phyloP scores from a whole-genome alignment of 2,797 vertebrate genomes.

The Danio tinwini region DNA sequence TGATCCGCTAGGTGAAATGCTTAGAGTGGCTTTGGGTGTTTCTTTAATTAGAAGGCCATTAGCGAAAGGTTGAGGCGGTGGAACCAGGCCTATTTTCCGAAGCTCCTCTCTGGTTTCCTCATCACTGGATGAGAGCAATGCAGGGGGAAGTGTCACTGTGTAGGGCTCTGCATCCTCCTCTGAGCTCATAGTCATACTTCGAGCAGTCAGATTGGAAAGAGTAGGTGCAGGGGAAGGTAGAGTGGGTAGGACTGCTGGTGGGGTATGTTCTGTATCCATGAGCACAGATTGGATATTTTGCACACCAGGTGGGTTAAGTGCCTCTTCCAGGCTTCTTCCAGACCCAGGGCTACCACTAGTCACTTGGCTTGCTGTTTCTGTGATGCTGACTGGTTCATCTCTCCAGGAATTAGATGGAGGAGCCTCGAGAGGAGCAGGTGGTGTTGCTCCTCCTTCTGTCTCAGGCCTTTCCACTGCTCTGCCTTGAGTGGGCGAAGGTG shows the following conservation, averaged over 20 bases:
- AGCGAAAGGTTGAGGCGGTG: constrained; percentile 90
- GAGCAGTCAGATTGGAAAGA: constrained; percentile 70
- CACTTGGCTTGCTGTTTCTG: constrained; percentile 86
- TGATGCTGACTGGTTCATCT: constrained; percentile 79
- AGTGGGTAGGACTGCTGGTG: constrained; percentile 67
- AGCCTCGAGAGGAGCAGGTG: constrained; percentile 81
- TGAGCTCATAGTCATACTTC: constrained; percentile 90
- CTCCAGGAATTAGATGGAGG: constrained; percentile 81
- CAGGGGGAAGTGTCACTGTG: constrained; percentile 91
- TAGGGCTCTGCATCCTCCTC: constrained; percentile 95
- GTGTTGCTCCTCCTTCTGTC: constrained; percentile 85
- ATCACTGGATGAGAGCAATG: constrained; percentile 93
- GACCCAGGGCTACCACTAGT: constrained; percentile 85
- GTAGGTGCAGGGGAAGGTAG: constrained; percentile 72
- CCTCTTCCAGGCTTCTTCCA: constrained; percentile 76
- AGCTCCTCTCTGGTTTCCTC: constrained; percentile 97
- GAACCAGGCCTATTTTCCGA: constrained; percentile 92
- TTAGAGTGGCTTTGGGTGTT: constrained; percentile 72
- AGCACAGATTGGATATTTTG: constrained; percentile 55
- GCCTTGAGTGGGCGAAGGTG: constrained; percentile 84
- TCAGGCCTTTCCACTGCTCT: constrained; percentile 89
- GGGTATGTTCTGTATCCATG: constrained; percentile 59
- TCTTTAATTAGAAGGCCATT: constrained; percentile 84
- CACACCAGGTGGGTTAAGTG: constrained; percentile 49
- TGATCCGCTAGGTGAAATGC: constrained; percentile 72